Percentiles rank a stretch among this genome's conserved stretches.
These are phyloP conservation scores for Scaptomyza hsui DNA, from an alignment of 1,140 invertebrate genomes.

Conservation along the genomic window DNA sequence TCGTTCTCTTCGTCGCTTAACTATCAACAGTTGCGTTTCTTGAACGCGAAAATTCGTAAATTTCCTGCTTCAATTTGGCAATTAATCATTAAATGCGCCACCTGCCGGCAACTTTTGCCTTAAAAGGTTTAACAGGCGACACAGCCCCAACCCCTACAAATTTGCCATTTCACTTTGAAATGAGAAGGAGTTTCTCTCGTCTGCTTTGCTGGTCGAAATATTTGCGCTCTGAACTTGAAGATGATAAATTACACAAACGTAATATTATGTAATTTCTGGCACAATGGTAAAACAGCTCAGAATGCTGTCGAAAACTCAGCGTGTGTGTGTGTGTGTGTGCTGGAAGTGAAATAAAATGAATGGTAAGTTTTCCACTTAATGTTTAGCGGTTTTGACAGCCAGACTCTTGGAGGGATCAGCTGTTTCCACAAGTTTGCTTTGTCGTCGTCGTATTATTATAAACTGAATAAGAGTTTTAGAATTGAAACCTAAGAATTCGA, in stretches of 20 bases:
- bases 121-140: slow-evolving; percentile 51
- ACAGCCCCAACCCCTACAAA: background rate
- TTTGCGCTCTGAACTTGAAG: slow-evolving; percentile 48
- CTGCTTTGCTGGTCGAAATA: slow-evolving; percentile 2
- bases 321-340: background rate
- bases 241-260: slow-evolving; percentile 73
- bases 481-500: too few relatives aligned
- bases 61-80: slow-evolving; percentile 67
- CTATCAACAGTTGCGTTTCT: slow-evolving; percentile 17
- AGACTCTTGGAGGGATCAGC: slow-evolving; percentile 22
- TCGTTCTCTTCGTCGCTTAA: background rate
- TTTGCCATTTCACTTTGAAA: background rate
- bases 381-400: slow-evolving; percentile 36
- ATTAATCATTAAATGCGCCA: slow-evolving; percentile 67
- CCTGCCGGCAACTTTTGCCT: slow-evolving; percentile 34
- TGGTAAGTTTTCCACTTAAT: slow-evolving; percentile 48
- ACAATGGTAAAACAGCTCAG: too few relatives aligned
- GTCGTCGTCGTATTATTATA: too few relatives aligned
- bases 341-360: slow-evolving; percentile 13
- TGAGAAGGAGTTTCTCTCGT: background rate
- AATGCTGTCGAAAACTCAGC: slow-evolving; percentile 7
- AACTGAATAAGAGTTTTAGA: too few relatives aligned
- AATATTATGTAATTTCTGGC: slow-evolving; percentile 50
- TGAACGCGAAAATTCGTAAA: slow-evolving; percentile 52
- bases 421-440: slow-evolving; percentile 7